Conservation (phyloP, 2,113 vertebrate species). For the Gymnarchus niloticus region DNA sequence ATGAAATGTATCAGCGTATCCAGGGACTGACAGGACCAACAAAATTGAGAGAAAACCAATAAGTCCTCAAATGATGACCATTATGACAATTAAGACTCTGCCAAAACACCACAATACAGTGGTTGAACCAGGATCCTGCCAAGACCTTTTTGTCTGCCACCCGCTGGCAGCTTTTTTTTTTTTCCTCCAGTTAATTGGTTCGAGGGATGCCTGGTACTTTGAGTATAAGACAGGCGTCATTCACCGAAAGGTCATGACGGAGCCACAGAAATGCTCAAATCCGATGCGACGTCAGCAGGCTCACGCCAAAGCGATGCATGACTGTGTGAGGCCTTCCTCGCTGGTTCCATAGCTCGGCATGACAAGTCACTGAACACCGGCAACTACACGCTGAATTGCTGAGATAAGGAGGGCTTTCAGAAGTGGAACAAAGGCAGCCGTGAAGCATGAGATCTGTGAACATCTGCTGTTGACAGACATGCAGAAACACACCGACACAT, state of each 20-base stretch:
- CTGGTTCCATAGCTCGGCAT: neutral
- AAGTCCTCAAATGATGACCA: neutral
- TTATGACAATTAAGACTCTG: no score
- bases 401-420: neutral
- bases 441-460: neutral
- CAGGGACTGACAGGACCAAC: neutral
- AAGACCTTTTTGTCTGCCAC: neutral
- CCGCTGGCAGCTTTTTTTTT: neutral
- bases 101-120: no score
- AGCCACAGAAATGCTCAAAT: neutral
- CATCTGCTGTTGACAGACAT: slow-evolving; percentile 12
- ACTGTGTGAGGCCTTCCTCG: neutral
- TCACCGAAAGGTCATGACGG: neutral
- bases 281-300: neutral
- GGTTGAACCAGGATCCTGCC: no score
- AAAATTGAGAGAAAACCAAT: neutral
- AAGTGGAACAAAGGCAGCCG: neutral
- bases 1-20: neutral
- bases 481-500: neutral
- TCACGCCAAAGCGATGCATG: neutral
- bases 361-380: neutral
- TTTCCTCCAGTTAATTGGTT: neutral
- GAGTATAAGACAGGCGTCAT: neutral
- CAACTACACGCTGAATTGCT: neutral
- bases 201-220: neutral